Percentiles rank a stretch among this genome's conserved stretches.
These are phyloP conservation scores for Nemapogon koenigi DNA, from an alignment of 2,888 invertebrate species.

Conservation along the genomic window DNA sequence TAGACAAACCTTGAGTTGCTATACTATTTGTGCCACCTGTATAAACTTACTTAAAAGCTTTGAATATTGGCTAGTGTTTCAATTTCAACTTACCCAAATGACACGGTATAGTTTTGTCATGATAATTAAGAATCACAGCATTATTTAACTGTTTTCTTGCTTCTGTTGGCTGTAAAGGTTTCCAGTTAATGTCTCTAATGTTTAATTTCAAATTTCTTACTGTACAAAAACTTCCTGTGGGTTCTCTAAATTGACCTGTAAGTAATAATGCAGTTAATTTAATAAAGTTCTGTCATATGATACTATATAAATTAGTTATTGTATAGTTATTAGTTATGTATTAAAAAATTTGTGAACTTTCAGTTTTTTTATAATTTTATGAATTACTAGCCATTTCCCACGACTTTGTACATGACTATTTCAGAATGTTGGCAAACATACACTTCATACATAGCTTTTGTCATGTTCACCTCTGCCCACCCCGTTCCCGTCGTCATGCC, in stretches of 20 bases:
- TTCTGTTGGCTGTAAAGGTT: slow-evolving; percentile 80
- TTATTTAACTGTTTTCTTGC: slow-evolving; percentile 87
- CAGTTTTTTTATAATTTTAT: too few relatives aligned
- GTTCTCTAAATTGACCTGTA: slow-evolving; percentile 84
- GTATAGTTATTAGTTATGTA: not conserved
- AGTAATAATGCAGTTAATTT: slow-evolving; percentile 6
- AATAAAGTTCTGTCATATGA: slow-evolving; percentile 9
- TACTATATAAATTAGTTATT: not conserved
- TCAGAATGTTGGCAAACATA: too few relatives aligned
- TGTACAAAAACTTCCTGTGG: slow-evolving; percentile 74
- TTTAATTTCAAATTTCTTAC: slow-evolving; percentile 80
- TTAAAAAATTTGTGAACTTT: too few relatives aligned
- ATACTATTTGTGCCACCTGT: not conserved
- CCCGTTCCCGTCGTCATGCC: too few relatives aligned
- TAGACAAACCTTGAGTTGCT: too few relatives aligned
- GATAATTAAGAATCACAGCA: slow-evolving; percentile 70
- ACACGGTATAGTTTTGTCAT: slow-evolving; percentile 58
- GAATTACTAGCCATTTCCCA: too few relatives aligned
- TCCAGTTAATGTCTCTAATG: slow-evolving; percentile 81
- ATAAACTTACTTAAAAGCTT: not conserved
- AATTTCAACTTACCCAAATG: slow-evolving; percentile 52
- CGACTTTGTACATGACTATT: too few relatives aligned
- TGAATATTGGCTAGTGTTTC: not conserved
- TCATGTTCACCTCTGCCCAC: too few relatives aligned
- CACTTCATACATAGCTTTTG: too few relatives aligned